A percentile compares a stretch with the other conserved stretches of the same genome.
Conservation (phyloP, 2,888 invertebrate species). For the Proisotoma minuta region DNA sequence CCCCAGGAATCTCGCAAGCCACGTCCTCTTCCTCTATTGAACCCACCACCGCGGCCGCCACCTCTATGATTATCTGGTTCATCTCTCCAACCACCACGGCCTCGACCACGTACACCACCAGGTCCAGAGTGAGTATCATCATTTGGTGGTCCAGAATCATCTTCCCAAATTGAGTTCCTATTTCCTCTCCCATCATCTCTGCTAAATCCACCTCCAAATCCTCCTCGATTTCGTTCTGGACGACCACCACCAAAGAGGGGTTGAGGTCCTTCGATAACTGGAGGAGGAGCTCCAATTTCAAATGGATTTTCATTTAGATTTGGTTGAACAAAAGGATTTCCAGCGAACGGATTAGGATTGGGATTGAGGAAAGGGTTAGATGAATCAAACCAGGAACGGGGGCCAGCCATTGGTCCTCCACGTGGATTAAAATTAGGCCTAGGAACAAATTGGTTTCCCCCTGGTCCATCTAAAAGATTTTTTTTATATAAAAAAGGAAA, state of each 20-base stretch:
- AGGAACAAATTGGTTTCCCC: conserved; percentile 17
- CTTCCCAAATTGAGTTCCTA: neutral
- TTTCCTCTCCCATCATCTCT: conserved; percentile 10
- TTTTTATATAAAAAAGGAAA: neutral
- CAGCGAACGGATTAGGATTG: conserved; percentile 33
- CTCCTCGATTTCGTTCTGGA: conserved; percentile 4
- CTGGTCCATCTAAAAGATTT: conserved; percentile 14
- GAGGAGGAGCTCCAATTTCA: conserved; percentile 33
- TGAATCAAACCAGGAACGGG: conserved; percentile 21
- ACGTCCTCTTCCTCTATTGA: no score
- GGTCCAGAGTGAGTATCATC: neutral
- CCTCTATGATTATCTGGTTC: no score
- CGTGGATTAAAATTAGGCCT: conserved; percentile 11
- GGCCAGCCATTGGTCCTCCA: conserved; percentile 14
- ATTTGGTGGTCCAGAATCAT: neutral
- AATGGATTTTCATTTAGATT: conserved; percentile 42
- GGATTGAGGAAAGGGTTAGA: conserved; percentile 45
- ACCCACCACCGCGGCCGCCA: no score
- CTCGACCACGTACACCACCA: conserved; percentile 13
- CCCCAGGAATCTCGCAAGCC: no score
- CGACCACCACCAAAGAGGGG: conserved; percentile 17
- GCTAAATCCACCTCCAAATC: conserved; percentile 22
- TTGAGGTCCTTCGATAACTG: conserved; percentile 11
- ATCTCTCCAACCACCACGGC: conserved; percentile 12
- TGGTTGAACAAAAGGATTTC: conserved; percentile 40